Evolutionary conservation across 2,888 invertebrate species (phyloP), one percentile per base, ranked within the genome.

Genomic region (Gibbula magus): DNA sequence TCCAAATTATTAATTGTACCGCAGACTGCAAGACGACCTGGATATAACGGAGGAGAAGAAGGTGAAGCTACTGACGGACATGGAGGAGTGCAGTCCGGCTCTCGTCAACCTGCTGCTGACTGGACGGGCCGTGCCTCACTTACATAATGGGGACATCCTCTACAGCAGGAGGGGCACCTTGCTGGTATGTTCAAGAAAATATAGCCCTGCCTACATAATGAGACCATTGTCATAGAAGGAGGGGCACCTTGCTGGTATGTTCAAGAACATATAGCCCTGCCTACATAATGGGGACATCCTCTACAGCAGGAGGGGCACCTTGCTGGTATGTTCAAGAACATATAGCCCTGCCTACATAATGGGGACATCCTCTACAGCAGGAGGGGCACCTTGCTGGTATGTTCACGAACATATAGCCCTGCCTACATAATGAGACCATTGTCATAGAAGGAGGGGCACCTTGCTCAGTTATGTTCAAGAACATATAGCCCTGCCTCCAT

Each of bases 131-230:
- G 96, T 96, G 0, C 96, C 96, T 0, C 95, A 95, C 88, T 94
- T 96, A 16, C 96, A 96, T 89, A 97, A 97, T 88, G 96, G 96
- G n/a, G 88, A 88, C 5, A 95, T 96, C 2, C 92, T 96, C n/a
- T 91, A 91, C 79, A 88, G 89, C 79, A 81, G 82, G 7, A 83
- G 85, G 73, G 91, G 90, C 1, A 83, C 87, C 56, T 75, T 88
- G 18, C 79, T 92, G 88, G 91, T 92, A 83, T 74, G 87, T 82
- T 52, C 32, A 0, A 1, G 7, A 18, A n/a, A 3, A 10, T 45
- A 45, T 10, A 96, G 1, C 95, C 96, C 0, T 95, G 95, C 88
- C 94, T 96, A 16, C 96, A 96, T 89, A 97, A 97, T 88, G 96
- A 96, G n/a, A 87, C 87, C 5, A 95, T 96, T 2, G 92, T 96